Base-by-base conservation (phyloP, 1,140 invertebrate species). In the Oreohelix idahoensis region DNA sequence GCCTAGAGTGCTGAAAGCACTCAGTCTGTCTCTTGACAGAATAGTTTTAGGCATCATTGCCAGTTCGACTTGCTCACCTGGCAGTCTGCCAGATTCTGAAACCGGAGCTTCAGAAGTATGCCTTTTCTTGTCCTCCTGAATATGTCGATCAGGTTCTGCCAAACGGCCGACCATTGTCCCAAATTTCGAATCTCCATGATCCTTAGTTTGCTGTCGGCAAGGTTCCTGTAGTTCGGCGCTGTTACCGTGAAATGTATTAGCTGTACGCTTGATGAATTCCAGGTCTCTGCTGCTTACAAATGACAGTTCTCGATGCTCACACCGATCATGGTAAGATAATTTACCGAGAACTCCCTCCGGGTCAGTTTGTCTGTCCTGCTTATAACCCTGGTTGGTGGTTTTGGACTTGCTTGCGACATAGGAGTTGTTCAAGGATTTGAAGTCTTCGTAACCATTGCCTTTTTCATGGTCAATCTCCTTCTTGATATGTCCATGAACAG, bases 1-100 rank as follows among this genome's bases (percentile, higher is more conserved):
- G 39, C 79, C 66, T 1, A 80, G 66, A 1, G 63, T 51, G 66
- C 63, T 71, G 39, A 80, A 80, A 4, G 69, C 69, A 53, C 79
- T 51, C 39, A 51, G 26, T 49, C 69, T 80, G 66, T 80, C 79
- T 38, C 79, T 45, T n/a, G 66, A 29, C 4, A 45, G 23, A 4
- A 35, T 0, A 38, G 10, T n/a, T 38, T 69, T 79, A 36, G 35
- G 5, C 17, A 79, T 23, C 17, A 66, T 38, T 26, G 58, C 1
- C 77, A 53, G 66, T 17, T 45, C 20, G 2, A 76, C 1, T 2
- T 5, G 10, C 1, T 76, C 74, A 20, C 26, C 29, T 35, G 74
- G 29, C 32, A 76, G 1, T 74, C 38, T 35, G 20, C n/a, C 32
- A 32, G 74, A 36, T 10, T 76, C 74, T 0, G 45, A 51, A 10